Evolutionary conservation across 2,113 vertebrate genomes (phyloP).

Genomic region (Alligator sinensis): DNA sequence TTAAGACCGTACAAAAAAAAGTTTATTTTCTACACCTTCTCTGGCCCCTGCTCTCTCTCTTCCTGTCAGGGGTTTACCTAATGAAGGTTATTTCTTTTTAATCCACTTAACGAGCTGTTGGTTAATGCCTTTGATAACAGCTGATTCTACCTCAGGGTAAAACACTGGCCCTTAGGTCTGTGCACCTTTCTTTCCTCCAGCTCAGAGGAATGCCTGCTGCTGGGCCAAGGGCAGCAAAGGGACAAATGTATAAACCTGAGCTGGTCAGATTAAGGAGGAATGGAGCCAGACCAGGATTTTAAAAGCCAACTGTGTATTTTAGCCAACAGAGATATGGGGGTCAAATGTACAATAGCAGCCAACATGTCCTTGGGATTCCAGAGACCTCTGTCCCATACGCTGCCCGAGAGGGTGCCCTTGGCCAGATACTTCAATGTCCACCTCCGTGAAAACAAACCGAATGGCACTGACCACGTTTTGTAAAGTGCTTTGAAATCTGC

Average conservation of each 20-base stretch:
- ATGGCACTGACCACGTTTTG: too few relatives aligned
- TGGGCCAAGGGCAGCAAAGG: not conserved
- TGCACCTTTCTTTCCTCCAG: not conserved
- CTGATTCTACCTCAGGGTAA: not conserved
- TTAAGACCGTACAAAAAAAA: too few relatives aligned
- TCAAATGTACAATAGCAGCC: not conserved
- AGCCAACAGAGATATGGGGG: not conserved
- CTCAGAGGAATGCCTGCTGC: not conserved
- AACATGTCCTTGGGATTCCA: accelerated
- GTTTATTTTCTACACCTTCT: too few relatives aligned
- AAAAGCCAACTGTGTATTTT: not conserved
- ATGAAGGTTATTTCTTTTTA: too few relatives aligned
- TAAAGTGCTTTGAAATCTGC: too few relatives aligned
- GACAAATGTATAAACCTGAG: not conserved
- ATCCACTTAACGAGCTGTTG: too few relatives aligned
- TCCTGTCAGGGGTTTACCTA: too few relatives aligned
- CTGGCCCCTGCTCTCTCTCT: too few relatives aligned
- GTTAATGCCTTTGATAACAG: not conserved
- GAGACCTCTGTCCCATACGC: accelerated
- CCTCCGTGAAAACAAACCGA: too few relatives aligned
- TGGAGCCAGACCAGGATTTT: not conserved
- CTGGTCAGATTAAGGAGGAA: not conserved
- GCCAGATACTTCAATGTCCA: not conserved
- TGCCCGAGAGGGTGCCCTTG: not conserved
- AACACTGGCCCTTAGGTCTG: not conserved